A percentile compares a stretch with the other conserved stretches of the same genome.
Evolutionary conservation across 2,888 invertebrate genomes (phyloP).

Genomic region (Lordiphosa fenestrarum): DNA sequence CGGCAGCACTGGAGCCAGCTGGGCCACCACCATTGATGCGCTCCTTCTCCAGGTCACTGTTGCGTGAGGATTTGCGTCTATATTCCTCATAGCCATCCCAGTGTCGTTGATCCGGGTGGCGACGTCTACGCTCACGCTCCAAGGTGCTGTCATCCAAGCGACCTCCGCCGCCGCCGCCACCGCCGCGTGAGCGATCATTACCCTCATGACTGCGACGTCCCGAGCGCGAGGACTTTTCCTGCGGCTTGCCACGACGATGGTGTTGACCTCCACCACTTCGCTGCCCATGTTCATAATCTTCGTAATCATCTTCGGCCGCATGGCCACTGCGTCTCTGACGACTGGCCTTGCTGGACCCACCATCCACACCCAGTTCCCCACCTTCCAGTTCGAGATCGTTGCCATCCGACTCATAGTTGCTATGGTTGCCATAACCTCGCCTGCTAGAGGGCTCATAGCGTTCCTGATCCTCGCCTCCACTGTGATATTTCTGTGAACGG

Average conservation of each 20-base stretch:
- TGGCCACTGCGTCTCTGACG: constrained; percentile 45
- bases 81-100: constrained; percentile 78
- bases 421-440: constrained; percentile 51
- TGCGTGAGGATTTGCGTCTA: constrained; percentile 78
- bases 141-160: constrained; percentile 42
- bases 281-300: constrained; percentile 42
- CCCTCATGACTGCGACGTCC: constrained; percentile 56
- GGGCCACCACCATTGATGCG: constrained; percentile 32
- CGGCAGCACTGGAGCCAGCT: constrained; percentile 15
- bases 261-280: constrained; percentile 14
- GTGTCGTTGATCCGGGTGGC: constrained; percentile 33
- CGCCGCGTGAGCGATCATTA: constrained; percentile 37
- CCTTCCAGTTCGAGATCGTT: constrained; percentile 11
- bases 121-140: constrained; percentile 55
- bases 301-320: constrained; percentile 45
- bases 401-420: constrained; percentile 56
- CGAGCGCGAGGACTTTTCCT: constrained; percentile 54
- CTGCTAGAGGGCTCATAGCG: constrained; percentile 45
- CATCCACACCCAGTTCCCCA: constrained; percentile 21
- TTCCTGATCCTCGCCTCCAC: constrained; percentile 50
- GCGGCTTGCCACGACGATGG: constrained; percentile 56
- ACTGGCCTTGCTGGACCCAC: constrained; percentile 46
- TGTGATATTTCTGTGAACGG: constrained; percentile 42
- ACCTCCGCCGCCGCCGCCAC: neutral
- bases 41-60: constrained; percentile 77